Evolutionary conservation across 2,888 invertebrate species (phyloP), one percentile per base, ranked within the genome.

Genomic region (Tyria jacobaeae): DNA sequence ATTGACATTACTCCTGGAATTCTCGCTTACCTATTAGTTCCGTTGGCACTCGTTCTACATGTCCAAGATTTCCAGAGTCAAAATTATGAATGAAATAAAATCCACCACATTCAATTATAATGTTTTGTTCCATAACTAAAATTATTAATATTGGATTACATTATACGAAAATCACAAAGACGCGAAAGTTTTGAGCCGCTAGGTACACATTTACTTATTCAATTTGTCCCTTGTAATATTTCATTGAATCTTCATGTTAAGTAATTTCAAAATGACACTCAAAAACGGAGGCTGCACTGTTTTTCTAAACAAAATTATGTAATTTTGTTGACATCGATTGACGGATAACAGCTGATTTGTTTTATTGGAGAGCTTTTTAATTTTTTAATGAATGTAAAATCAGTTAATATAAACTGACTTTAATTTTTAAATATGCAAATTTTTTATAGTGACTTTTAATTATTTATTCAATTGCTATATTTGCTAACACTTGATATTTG

Each of bases 31-130:
- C 94, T 76, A 94, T 94, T 74, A 94, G 92, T 83, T 94, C 94
- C 84, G 92, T 94, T 51, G 95, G 94, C 62, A 96, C 96, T 81
- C 96, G 95, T 87, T 98, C 97, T 57, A 98, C 98, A 90, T 95
- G 95, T 59, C 96, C 96, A 78, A 98, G 95, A 93, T 98, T 98
- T 64, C 97, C 98, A 49, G 98, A 98, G 90, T 98, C 98, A 94
- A 98, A 98, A 88, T 97, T 96, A 78, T 97, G 97, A 78, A 96
- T 96, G 92, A 98, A 98, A 78, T 95, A 94, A 90, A 98, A 97
- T 78, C 96, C 96, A 79, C 96, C 96, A 86, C 96, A 95, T 82
- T 94, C 94, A 76, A 96, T 91, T 80, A 90, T 85, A 85, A 86
- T 91, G 85, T 86, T 91, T 79, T 87, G 88, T 89, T 91, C 94